Conservation (phyloP, 2,888 invertebrate species). For the Zaprionus lineosus region DNA sequence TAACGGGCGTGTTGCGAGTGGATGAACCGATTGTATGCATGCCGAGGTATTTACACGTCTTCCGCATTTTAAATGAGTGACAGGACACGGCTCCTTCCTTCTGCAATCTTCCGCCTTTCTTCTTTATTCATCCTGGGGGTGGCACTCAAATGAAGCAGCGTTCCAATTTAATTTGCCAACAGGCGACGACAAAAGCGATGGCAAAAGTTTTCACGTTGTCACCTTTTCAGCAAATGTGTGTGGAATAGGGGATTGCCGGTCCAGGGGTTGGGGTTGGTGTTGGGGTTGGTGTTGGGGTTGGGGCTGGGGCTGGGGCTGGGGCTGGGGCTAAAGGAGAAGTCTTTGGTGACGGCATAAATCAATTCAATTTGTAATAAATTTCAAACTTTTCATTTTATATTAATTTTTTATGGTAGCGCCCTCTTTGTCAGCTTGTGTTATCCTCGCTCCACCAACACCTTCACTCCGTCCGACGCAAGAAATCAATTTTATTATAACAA, state of each 20-base stretch:
- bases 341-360: slow-evolving; percentile 60
- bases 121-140: slow-evolving; percentile 36
- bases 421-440: slow-evolving; percentile 25
- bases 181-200: slow-evolving; percentile 29
- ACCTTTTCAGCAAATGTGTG: slow-evolving; percentile 48
- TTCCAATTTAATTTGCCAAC: slow-evolving; percentile 64
- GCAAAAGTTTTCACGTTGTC: slow-evolving; percentile 71
- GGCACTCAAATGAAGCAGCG: slow-evolving; percentile 33
- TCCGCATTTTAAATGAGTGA: slow-evolving; percentile 66
- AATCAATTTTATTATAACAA: slow-evolving; percentile 77
- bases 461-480: slow-evolving; percentile 33
- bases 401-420: slow-evolving; percentile 69
- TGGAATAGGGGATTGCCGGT: not conserved
- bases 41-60: slow-evolving; percentile 33
- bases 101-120: too few relatives aligned
- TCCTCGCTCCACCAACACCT: slow-evolving; percentile 7
- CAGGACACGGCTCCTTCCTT: too few relatives aligned
- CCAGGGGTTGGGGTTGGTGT: not conserved
- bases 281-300: not conserved
- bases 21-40: slow-evolving; percentile 35
- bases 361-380: slow-evolving; percentile 77
- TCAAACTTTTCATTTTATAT: slow-evolving; percentile 77
- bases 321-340: not conserved
- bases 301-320: not conserved
- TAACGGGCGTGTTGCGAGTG: too few relatives aligned